Evolutionary conservation across 2,888 invertebrate genomes (phyloP).

Genomic region (Drosophila villosipedis): DNA sequence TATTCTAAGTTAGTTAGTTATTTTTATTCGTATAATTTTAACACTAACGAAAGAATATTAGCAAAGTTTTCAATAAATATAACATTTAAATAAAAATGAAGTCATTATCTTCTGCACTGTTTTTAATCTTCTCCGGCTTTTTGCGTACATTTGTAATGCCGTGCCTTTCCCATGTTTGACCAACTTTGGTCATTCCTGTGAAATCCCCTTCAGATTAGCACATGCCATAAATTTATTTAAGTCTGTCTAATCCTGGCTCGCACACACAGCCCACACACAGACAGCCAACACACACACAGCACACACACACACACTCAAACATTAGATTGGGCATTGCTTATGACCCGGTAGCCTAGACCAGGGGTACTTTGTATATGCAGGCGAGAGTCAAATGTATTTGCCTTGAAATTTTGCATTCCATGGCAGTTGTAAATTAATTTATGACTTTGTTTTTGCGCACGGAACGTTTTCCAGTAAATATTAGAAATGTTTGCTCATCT

Average conservation of each 20-base stretch:
- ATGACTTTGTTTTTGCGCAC: conserved; percentile 57
- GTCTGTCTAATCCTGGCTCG: conserved; percentile 63
- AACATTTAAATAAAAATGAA: background rate
- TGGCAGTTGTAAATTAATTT: conserved; percentile 73
- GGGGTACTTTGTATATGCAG: conserved; percentile 18
- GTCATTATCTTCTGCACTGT: background rate
- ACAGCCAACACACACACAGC: conserved; percentile 25
- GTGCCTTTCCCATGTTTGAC: conserved; percentile 17
- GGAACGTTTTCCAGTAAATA: conserved; percentile 34
- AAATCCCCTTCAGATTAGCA: conserved; percentile 62
- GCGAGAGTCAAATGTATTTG: conserved; percentile 23
- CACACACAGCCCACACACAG: conserved; percentile 14
- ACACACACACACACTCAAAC: conserved; percentile 41
- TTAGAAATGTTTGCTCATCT: conserved; percentile 33
- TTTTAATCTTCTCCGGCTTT: conserved; percentile 11
- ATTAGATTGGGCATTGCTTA: conserved; percentile 46
- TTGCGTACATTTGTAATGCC: conserved; percentile 26
- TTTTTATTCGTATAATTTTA: background rate
- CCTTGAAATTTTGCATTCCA: conserved; percentile 63
- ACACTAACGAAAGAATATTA: background rate
- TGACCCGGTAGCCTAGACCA: conserved; percentile 1
- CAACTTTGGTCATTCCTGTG: conserved; percentile 35
- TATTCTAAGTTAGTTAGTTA: background rate
- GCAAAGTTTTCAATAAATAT: background rate
- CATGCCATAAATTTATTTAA: conserved; percentile 76